These are phyloP conservation scores for Sinocyclocheilus anophthalmus DNA, from an alignment of 2,113 vertebrate genomes.

Conservation along the genomic window DNA sequence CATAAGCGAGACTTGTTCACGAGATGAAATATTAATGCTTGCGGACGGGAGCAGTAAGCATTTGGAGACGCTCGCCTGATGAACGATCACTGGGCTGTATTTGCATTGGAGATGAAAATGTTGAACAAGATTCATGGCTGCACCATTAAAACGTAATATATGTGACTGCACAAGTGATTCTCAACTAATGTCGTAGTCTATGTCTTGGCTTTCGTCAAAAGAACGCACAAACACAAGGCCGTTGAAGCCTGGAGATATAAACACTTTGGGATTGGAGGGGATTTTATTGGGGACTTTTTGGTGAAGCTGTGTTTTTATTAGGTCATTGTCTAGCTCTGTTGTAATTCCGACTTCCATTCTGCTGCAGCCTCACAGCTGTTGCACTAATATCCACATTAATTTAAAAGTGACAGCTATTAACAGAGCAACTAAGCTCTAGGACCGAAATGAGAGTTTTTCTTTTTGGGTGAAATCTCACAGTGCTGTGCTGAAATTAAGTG, in stretches of 20 bases:
- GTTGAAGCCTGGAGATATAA: constrained; percentile 29
- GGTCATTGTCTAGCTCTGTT: constrained; percentile 60
- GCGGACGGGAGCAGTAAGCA: constrained; percentile 71
- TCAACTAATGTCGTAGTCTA: constrained; percentile 69
- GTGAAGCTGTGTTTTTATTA: constrained; percentile 56
- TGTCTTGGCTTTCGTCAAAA: constrained; percentile 61
- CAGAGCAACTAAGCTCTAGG: constrained; percentile 55
- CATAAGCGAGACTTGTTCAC: constrained; percentile 66
- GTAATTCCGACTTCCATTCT: constrained; percentile 65
- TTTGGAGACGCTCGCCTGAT: constrained; percentile 76
- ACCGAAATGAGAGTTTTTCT: constrained; percentile 52
- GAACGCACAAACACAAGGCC: constrained; percentile 56
- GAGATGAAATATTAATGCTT: constrained; percentile 77
- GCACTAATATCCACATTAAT: constrained; percentile 72
- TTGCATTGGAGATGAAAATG: constrained; percentile 80
- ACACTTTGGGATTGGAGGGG: constrained; percentile 35
- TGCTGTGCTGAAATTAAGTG: constrained; percentile 59
- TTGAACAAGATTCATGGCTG: constrained; percentile 69
- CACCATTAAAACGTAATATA: constrained; percentile 60
- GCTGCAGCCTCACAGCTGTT: constrained; percentile 68
- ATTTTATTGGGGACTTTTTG: constrained; percentile 44
- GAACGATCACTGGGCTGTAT: constrained; percentile 77
- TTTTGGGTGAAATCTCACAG: constrained; percentile 49
- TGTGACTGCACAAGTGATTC: constrained; percentile 68
- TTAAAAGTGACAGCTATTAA: constrained; percentile 70